Base-by-base conservation (phyloP, 64 coral and sea anemone species). In the Actinia equina region DNA sequence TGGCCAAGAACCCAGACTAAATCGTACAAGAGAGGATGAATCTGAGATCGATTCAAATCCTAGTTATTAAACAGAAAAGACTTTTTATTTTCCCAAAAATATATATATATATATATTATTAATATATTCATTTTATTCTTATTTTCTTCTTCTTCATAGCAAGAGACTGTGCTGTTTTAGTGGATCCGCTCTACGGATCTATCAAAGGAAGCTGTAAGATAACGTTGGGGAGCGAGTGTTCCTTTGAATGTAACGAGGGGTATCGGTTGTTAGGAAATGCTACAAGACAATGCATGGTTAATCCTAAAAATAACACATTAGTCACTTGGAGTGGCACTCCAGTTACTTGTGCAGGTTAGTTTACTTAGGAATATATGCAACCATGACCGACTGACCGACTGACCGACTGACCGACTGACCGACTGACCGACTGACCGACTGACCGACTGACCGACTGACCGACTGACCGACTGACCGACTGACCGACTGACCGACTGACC, bases 221-320 rank as follows among this genome's bases (percentile, higher is more conserved):
- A 8, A 2, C 6, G 22, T 81, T 81, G 44, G 78, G 78, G 1
- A 81, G 78, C 16, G 78, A 81, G 41, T 81, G 78, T 52, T 44
- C 17, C 3, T 81, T 81, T 52, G 43, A 81, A 81, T 81, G 78
- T 20, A 46, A 81, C 42, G 78, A 81, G 49, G 78, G 78, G 45
- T 81, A 49, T 81, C n/a, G 27, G 49, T 22, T 81, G 78, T 17
- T 49, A 6, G 78, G 78, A 14, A 14, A 44, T 51, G 78, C 78
- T 20, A 52, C 9, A 22, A 44, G 49, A 51, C 5, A 3, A 4
- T 81, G 78, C 41, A 43, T 81, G 14, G 49, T 49, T 44, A 49
- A 41, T 17, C 20, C 41, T 37, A 30, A 13, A 1, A 25, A 74
- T 14, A 30, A 14, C n/a, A 5, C 78, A 20, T 6, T 22, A 10